Percentiles rank a stretch among this genome's conserved stretches.
Evolutionary conservation across 2,797 vertebrate species (phyloP).

Genomic region (Pseudopleuronectes americanus): DNA sequence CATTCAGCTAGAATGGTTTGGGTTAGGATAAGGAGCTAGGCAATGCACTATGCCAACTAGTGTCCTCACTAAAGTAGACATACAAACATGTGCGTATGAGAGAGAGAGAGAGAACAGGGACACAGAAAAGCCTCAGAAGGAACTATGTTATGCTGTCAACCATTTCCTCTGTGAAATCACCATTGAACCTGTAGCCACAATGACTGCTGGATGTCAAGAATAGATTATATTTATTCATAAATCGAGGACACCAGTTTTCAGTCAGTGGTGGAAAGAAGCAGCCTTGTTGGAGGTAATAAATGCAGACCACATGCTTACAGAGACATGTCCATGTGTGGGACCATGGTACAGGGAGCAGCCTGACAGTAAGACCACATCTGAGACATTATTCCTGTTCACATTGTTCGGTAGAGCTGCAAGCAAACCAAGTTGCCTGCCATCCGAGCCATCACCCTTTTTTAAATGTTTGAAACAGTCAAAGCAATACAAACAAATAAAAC

Average conservation of each 20-base stretch:
- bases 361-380: constrained; percentile 25
- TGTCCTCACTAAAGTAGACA: too few relatives aligned
- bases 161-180: constrained; percentile 1
- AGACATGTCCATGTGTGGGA: constrained; percentile 60
- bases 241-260: constrained; percentile 66
- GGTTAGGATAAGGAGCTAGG: too few relatives aligned
- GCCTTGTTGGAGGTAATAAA: constrained; percentile 73
- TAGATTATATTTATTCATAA: constrained; percentile 78
- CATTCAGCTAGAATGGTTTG: too few relatives aligned
- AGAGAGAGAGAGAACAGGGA: background rate
- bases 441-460: constrained; percentile 5
- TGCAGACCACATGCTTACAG: constrained; percentile 76
- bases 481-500: constrained; percentile 9
- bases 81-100: too few relatives aligned
- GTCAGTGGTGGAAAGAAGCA: constrained; percentile 61
- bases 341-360: constrained; percentile 50
- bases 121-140: background rate
- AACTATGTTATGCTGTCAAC: background rate
- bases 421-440: constrained; percentile 13
- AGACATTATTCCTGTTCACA: constrained; percentile 40
- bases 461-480: constrained; percentile 17
- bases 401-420: constrained; percentile 19
- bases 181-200: constrained; percentile 40
- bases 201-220: constrained; percentile 68
- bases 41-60: too few relatives aligned